Evolutionary conservation across 2,888 invertebrate species (phyloP).

Genomic region (Drosophila mulleri): DNA sequence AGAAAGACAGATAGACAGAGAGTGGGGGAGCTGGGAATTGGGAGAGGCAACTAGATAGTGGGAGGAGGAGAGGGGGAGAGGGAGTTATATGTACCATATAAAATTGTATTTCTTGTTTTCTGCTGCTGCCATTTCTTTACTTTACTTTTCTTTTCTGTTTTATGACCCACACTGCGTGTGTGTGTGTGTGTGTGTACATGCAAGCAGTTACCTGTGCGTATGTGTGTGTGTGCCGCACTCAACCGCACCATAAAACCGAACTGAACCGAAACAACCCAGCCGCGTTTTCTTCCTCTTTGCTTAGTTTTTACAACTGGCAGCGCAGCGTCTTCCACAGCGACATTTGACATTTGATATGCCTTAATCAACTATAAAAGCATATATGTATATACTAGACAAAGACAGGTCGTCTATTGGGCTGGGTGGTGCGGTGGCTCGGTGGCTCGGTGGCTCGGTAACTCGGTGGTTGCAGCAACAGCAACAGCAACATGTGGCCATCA

Average conservation of each 20-base stretch:
- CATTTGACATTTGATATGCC: slow-evolving; percentile 80
- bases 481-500: slow-evolving; percentile 77
- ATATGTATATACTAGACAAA: slow-evolving; percentile 44
- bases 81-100: slow-evolving; percentile 44
- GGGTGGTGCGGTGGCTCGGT: neutral
- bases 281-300: slow-evolving; percentile 23
- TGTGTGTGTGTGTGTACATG: slow-evolving; percentile 8
- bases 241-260: slow-evolving; percentile 60
- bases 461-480: slow-evolving; percentile 8
- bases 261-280: slow-evolving; percentile 27
- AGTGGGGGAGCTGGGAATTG: too few species aligned
- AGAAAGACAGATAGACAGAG: neutral
- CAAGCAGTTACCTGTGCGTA: slow-evolving; percentile 35
- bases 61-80: neutral
- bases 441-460: neutral
- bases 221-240: slow-evolving; percentile 26
- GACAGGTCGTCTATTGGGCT: slow-evolving; percentile 12
- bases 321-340: slow-evolving; percentile 63
- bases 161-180: slow-evolving; percentile 21
- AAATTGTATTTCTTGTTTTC: slow-evolving; percentile 44
- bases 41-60: neutral
- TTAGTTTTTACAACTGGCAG: slow-evolving; percentile 73
- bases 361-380: slow-evolving; percentile 79
- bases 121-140: slow-evolving; percentile 17
- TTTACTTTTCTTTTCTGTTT: slow-evolving; percentile 41